Base-by-base conservation (phyloP, 2,797 vertebrate genomes). In the Ficedula albicollis region DNA sequence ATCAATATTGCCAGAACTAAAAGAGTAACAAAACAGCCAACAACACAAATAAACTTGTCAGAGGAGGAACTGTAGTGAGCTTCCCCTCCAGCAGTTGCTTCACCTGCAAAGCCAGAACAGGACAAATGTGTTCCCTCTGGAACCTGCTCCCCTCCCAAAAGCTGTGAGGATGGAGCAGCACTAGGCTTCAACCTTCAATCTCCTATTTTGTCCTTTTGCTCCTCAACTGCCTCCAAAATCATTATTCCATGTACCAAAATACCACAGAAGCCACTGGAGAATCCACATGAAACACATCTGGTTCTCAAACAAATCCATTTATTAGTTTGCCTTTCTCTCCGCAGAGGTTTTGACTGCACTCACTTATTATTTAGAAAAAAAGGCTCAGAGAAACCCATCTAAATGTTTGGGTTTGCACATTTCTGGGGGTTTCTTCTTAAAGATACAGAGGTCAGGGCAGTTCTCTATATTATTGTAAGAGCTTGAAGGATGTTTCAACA, bases 181-280 rank as follows among this genome's bases (percentile, higher is more conserved):
- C 34, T 54, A 52, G 49, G 64, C 78, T 84, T 41, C 78, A 49
- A 41, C 41, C 84, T 81, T 46, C 18, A 0, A 54, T 56, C 89
- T 36, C 70, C 41, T 38, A 26, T 62, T 92, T 30, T 62, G 82
- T 77, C 93, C 78, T 92, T 77, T 56, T 4, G 4, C 63, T 93
- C 62, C 76, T 17, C 0, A 89, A 69, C 68, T 17, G 60, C 84
- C 78, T 93, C 85, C 84, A 62, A 81, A 85, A 63, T 85, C 82
- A 81, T 87, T 87, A 93, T 86, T 88, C 87, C 93, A 83, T 95
- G 91, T 88, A 90, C 64, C 83, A 89, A 94, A 96, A 96, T 94
- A 96, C 96, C 94, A 97, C 96, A 91, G 77, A 95, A 97, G 94
- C 95, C 95, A 94, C 95, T n/a, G 83, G 64, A 93, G 89, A 87